Percentiles rank a stretch among this genome's conserved stretches.
These are phyloP conservation scores for Capitella teleta DNA, from an alignment of 1,140 invertebrate species.

Conservation along the genomic window DNA sequence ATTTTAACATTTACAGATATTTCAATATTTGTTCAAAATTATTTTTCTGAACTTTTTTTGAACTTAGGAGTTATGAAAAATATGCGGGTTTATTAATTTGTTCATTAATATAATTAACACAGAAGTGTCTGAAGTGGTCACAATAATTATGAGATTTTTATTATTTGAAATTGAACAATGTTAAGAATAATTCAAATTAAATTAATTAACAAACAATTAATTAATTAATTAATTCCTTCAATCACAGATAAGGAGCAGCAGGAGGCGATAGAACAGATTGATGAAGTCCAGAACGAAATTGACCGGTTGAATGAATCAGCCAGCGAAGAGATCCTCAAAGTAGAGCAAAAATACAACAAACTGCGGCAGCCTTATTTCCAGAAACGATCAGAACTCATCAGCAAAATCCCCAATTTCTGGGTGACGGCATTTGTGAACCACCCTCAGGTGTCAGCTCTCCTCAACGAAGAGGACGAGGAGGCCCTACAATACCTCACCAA, in stretches of 20 bases:
- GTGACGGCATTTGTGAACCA: constrained; percentile 85
- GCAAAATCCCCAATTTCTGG: constrained; percentile 85
- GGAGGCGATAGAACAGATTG: constrained; percentile 41
- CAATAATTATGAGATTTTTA: too few species aligned
- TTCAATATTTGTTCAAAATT: too few species aligned
- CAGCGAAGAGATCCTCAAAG: constrained; percentile 79
- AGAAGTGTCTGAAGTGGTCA: too few species aligned
- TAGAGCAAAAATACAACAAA: constrained; percentile 86
- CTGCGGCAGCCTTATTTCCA: constrained; percentile 73
- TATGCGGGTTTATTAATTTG: too few species aligned
- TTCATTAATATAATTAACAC: too few species aligned
- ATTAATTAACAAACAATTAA: too few species aligned
- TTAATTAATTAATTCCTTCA: too few species aligned
- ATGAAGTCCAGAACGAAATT: constrained; percentile 44
- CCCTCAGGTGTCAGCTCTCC: constrained; percentile 69
- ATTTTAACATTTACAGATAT: too few species aligned
- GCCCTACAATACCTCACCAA: constrained; percentile 70
- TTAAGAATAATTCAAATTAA: too few species aligned
- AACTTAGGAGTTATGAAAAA: too few species aligned
- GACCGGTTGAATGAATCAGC: constrained; percentile 49
- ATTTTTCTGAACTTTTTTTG: too few species aligned
- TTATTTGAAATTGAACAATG: too few species aligned
- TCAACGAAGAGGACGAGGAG: constrained; percentile 79
- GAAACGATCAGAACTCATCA: constrained; percentile 70
- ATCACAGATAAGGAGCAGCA: constrained; percentile 18